Evolutionary conservation across 2,113 vertebrate species (phyloP), one percentile per base, ranked within the genome.

Genomic region (Ciconia boyciana): DNA sequence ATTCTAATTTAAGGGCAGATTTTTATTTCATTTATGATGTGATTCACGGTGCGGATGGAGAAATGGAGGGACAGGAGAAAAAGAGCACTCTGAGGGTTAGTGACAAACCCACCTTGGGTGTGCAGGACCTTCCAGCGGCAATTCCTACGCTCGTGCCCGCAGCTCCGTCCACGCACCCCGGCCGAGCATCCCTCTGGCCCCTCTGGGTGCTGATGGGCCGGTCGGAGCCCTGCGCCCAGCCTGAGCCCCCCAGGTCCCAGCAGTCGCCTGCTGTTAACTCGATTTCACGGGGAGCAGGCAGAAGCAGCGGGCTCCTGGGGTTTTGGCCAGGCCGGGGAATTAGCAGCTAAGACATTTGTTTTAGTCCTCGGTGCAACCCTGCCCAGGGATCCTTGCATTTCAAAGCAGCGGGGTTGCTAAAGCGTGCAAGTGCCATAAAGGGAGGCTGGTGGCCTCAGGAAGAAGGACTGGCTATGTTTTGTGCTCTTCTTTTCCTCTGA

Each of bases 151-250:
- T 75, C 2, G 3, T 10, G 32, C 51, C 51, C 29, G 32, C 28
- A 11, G 70, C 11, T 43, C 14, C 0, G 5, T 41, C 44, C 65
- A 13, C 3, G 0, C 8, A 8, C 14, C 44, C 21, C 0, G 0
- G 54, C 31, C 1, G 10, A 71, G n/a, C 29, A 14, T 7, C 46
- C 18, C 55, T 11, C 36, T 26, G 28, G 15, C 12, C 65, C 43
- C 43, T 6, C 8, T 7, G 52, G 34, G 65, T 28, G 65, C 80
- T 4, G 41, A 5, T 1, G 15, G 39, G 62, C 13, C 3, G 4
- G 18, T 10, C 51, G 13, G 62, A 77, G 44, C 31, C 81, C n/a
- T 8, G 13, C 4, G 43, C 44, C 43, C 43, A 60, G 29, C 44
- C 28, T 2, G 29, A 71, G 25, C 46, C 46, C 29, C 19, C 9